A percentile compares a stretch with the other conserved stretches of the same genome.
Evolutionary conservation across 2,797 vertebrate species (phyloP).

Genomic region (Typhlichthys subterraneus): DNA sequence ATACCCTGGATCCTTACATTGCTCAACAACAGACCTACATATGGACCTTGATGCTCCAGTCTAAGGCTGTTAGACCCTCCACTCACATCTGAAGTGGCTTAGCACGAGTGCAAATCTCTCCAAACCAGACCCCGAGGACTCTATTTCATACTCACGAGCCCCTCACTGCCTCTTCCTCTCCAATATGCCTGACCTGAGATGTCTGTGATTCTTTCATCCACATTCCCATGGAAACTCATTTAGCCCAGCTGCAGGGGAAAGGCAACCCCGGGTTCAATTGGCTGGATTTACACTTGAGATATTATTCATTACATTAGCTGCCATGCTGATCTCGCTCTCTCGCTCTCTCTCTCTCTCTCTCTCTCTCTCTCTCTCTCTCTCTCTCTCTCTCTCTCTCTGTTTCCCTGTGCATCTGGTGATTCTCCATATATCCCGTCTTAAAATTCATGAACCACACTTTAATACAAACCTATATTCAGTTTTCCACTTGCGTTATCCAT

Average conservation of each 20-base stretch:
- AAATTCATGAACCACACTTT: slow-evolving; percentile 75
- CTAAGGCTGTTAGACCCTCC: slow-evolving; percentile 76
- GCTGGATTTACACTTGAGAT: slow-evolving; percentile 81
- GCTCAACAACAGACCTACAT: slow-evolving; percentile 75
- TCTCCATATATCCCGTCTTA: slow-evolving; percentile 76
- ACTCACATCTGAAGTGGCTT: slow-evolving; percentile 76
- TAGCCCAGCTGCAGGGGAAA: slow-evolving; percentile 74
- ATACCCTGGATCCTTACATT: slow-evolving; percentile 72
- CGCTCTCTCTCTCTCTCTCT: background rate
- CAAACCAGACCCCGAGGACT: slow-evolving; percentile 78
- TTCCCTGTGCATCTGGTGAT: slow-evolving; percentile 69
- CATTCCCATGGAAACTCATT: slow-evolving; percentile 81
- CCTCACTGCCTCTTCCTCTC: slow-evolving; percentile 67
- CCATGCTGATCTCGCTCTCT: slow-evolving; percentile 63
- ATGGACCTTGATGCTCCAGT: slow-evolving; percentile 74
- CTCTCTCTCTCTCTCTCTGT: slow-evolving; percentile 55
- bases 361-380: slow-evolving; percentile 37
- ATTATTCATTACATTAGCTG: slow-evolving; percentile 82
- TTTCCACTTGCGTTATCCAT: slow-evolving; percentile 55
- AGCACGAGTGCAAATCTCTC: slow-evolving; percentile 77
- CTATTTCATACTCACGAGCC: slow-evolving; percentile 72
- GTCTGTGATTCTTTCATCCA: slow-evolving; percentile 72
- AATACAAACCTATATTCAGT: slow-evolving; percentile 60
- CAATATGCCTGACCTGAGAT: slow-evolving; percentile 77
- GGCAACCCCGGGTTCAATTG: slow-evolving; percentile 77